These are phyloP conservation scores for Trypoxylus dichotomus DNA, from an alignment of 1,140 invertebrate species.

Conservation along the genomic window DNA sequence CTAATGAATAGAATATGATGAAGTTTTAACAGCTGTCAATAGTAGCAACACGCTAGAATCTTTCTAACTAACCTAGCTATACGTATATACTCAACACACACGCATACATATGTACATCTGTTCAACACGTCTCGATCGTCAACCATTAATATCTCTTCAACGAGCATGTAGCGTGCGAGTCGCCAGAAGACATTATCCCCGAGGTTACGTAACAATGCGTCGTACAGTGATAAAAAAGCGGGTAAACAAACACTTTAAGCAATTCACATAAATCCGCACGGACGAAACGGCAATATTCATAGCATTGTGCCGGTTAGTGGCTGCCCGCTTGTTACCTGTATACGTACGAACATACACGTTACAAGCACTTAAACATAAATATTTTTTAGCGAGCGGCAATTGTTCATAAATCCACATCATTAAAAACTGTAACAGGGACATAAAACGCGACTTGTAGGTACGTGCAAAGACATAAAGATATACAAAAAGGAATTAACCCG, in stretches of 20 bases:
- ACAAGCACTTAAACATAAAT: background rate
- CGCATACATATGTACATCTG: no score
- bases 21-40: no score
- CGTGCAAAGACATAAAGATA: background rate
- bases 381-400: background rate
- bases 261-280: background rate
- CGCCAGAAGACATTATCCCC: no score
- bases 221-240: background rate
- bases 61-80: no score
- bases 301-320: background rate
- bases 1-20: no score
- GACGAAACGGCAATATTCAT: background rate
- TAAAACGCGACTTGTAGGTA: background rate
- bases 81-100: no score
- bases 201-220: no score
- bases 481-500: background rate
- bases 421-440: slow-evolving; percentile 6
- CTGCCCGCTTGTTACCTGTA: background rate
- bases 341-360: background rate
- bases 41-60: no score
- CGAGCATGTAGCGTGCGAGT: no score
- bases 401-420: slow-evolving; percentile 7
- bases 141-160: no score
- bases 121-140: no score
- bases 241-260: background rate